Base-by-base conservation (phyloP, 2,797 vertebrate genomes). In the Pseudopleuronectes americanus region DNA sequence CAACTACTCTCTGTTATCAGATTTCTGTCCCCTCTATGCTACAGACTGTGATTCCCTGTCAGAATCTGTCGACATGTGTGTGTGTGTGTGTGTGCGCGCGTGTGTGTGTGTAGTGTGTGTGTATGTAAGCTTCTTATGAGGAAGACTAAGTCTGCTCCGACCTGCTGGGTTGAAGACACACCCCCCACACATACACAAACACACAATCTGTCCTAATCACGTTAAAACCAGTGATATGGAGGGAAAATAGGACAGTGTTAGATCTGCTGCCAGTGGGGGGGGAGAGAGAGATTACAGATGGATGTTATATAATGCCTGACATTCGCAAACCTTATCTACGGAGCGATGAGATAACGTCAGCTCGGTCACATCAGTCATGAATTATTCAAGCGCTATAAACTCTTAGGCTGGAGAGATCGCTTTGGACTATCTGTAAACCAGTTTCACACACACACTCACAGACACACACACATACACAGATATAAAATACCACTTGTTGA, bases 401-500 rank as follows among this genome's bases (percentile, higher is more conserved):
- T 4, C 31, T 48, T 6, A 0, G 51, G 62, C 23, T 57, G 22
- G 10, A 61, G 52, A 0, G 51, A 49, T 58, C 57, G 65, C 55
- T 43, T 43, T 13, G 38, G 4, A 16, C 13, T 43, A 13, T 43
- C 12, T 43, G 38, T 12, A 6, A 43, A 10, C 41, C 41, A 17
- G 12, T 13, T 43, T 43, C 38, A 2, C 38, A 14, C 38, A 16
- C 13, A 41, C 33, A 36, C 33, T 1, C 33, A 36, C 33, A 12
- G 9, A 36, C 33, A 36, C 51, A 55, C 58, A 69, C 77, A 81
- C 80, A 47, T 5, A 4, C 28, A 47, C 56, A 68, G 24, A 57
- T 1, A 80, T 64, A 69, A 71, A 79, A 78, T 66, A 88, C 85
- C 89, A 92, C 90, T 91, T 91, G 90, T 92, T 91, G 90, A 90